Base-by-base conservation (phyloP, 2,888 invertebrate species). In the Euzophera pinguis region DNA sequence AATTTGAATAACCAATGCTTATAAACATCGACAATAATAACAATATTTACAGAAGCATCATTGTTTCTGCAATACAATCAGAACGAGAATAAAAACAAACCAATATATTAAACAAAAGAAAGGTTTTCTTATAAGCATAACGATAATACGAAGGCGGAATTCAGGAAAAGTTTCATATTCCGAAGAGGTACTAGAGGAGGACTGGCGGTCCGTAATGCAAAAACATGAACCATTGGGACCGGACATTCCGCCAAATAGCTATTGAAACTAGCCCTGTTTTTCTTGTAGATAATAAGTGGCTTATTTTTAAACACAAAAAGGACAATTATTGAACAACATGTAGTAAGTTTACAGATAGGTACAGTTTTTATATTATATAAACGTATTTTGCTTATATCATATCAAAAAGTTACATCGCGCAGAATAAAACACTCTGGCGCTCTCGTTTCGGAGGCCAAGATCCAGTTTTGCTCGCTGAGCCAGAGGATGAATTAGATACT, bases 91-190 rank as follows among this genome's bases (percentile, higher is more conserved):
- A 69, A 72, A 73, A 71, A 67, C 61, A 75, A 70, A 67, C 62
- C 66, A 61, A 71, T 67, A 68, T 22, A 22, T 57, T 62, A 60
- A 58, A 62, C 58, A 63, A 69, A 64, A 67, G 69, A 69, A 69
- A 67, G 62, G 67, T 67, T 69, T 61, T 60, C 58, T 50, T 56
- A 58, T 62, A 55, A 55, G 60, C 61, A 64, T 71, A 65, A 65
- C 59, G 55, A 55, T 56, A 56, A 68, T 59, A 79, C 73, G 76
- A 78, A 79, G 77, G 78, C 63, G 53, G 76, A 71, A 78, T 79
- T 60, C 58, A 54, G 54, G 55, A 63, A 16, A 39, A 59, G 53
- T 53, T 56, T 54, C 54, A 56, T 17, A 51, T 55, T 38, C 50
- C 52, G 54, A 51, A 48, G 54, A 45, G 22, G 54, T 59, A 50